phyloP scores from a whole-genome alignment of 2,888 invertebrate species.

The Hypolimnas misippus region DNA sequence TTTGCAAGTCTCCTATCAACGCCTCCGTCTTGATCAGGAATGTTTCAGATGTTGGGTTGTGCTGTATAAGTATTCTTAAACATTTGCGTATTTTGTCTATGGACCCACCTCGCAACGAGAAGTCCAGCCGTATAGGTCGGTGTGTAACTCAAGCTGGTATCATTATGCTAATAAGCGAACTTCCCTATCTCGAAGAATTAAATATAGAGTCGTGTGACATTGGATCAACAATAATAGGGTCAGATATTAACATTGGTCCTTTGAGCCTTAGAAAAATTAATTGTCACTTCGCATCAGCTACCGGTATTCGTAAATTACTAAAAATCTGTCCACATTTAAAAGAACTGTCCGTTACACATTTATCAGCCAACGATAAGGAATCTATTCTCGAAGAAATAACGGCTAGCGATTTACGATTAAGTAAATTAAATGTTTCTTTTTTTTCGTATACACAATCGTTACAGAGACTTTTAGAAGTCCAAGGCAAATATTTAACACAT shows the following conservation, averaged over 20 bases:
- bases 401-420: conserved; percentile 64
- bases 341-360: conserved; percentile 75
- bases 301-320: conserved; percentile 70
- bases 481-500: conserved; percentile 73
- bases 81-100: conserved; percentile 69
- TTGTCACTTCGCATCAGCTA: conserved; percentile 75
- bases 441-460: conserved; percentile 73
- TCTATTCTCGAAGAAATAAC: conserved; percentile 72
- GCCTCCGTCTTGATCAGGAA: conserved; percentile 77
- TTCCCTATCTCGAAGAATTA: conserved; percentile 74
- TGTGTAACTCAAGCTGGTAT: conserved; percentile 78
- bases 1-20: conserved; percentile 76
- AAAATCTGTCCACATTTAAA: conserved; percentile 73
- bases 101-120: conserved; percentile 78
- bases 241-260: conserved; percentile 65
- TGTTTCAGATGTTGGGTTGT: conserved; percentile 75
- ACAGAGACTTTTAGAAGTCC: conserved; percentile 64
- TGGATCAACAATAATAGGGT: conserved; percentile 74
- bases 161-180: conserved; percentile 66
- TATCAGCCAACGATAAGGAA: conserved; percentile 74
- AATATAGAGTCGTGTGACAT: conserved; percentile 80
- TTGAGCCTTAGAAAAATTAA: conserved; percentile 74
- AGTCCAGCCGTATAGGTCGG: conserved; percentile 69
- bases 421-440: conserved; percentile 72
- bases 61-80: conserved; percentile 67